These are phyloP conservation scores for Cardiocondyla obscurior DNA, from an alignment of 1,140 invertebrate species.

Conservation along the genomic window DNA sequence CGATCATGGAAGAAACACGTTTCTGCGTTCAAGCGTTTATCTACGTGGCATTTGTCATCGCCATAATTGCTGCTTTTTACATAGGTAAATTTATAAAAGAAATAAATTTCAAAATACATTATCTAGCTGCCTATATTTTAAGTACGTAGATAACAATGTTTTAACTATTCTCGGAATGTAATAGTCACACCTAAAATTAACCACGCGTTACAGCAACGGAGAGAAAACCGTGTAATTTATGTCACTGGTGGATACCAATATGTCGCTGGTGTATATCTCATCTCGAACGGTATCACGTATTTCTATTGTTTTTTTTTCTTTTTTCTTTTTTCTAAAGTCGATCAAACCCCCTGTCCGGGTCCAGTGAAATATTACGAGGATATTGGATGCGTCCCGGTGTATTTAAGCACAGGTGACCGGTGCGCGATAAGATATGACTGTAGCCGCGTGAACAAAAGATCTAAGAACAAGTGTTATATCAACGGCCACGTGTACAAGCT, in stretches of 20 bases:
- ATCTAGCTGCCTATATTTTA: background rate
- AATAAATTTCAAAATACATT: background rate
- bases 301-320: background rate
- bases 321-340: slow-evolving; percentile 4
- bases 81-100: slow-evolving; percentile 35
- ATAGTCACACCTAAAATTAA: background rate
- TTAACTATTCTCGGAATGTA: background rate
- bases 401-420: slow-evolving; percentile 42
- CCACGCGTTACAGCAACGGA: background rate
- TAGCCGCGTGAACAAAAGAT: slow-evolving; percentile 36
- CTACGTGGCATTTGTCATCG: background rate
- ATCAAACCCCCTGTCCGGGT: slow-evolving; percentile 55
- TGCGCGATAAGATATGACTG: slow-evolving; percentile 67
- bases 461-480: slow-evolving; percentile 63
- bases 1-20: slow-evolving; percentile 5
- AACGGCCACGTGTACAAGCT: slow-evolving; percentile 60
- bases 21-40: background rate
- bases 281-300: background rate
- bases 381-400: slow-evolving; percentile 56
- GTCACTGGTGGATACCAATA: background rate
- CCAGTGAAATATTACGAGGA: slow-evolving; percentile 62
- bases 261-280: background rate
- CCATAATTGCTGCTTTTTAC: background rate
- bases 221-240: background rate
- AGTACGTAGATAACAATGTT: background rate